A percentile compares a stretch with the other conserved stretches of the same genome.
Conservation (phyloP, 2,113 vertebrate genomes). For the Junco hyemalis region DNA sequence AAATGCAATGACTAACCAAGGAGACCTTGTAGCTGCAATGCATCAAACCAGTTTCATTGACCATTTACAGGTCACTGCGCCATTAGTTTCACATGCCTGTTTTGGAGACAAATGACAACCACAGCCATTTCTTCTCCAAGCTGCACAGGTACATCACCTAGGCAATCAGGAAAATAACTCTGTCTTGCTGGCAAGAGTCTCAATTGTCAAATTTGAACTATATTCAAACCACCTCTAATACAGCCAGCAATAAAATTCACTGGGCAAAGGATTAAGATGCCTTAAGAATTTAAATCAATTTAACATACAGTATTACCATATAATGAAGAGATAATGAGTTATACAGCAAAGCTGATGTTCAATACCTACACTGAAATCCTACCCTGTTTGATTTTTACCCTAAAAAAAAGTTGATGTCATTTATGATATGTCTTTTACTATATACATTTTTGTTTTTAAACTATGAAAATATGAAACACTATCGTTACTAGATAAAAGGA, state of each 20-base stretch:
- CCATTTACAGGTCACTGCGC: neutral
- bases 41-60: constrained; percentile 23
- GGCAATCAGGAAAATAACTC: neutral
- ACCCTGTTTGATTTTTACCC: neutral
- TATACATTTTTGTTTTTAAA: neutral
- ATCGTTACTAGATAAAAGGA: neutral
- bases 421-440: neutral
- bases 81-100: neutral
- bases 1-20: constrained; percentile 15
- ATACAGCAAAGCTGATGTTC: neutral
- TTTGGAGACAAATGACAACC: neutral
- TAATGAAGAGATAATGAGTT: neutral
- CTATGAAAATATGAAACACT: neutral
- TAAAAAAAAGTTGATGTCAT: neutral
- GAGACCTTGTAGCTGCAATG: constrained; percentile 28
- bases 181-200: neutral
- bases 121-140: neutral
- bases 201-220: neutral
- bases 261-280: neutral
- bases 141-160: neutral
- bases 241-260: neutral
- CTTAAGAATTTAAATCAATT: neutral
- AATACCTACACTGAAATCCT: neutral
- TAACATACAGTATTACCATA: neutral
- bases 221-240: neutral